A percentile compares a stretch with the other conserved stretches of the same genome.
Conservation (phyloP, 2,888 invertebrate species). For the Eupithecia dodoneata region DNA sequence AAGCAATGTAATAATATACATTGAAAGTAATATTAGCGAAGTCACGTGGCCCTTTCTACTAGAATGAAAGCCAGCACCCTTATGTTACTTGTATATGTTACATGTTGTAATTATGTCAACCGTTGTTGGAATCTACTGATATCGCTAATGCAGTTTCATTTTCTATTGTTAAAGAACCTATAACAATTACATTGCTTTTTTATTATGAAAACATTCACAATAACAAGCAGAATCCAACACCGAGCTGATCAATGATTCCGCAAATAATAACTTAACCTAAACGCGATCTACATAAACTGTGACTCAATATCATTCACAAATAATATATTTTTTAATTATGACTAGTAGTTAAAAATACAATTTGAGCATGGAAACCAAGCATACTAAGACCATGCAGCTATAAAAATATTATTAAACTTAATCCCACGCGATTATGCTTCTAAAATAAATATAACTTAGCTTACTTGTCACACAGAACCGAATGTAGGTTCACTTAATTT, state of each 20-base stretch:
- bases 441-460: slow-evolving; percentile 78
- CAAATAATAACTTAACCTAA: slow-evolving; percentile 65
- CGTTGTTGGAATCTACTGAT: slow-evolving; percentile 48
- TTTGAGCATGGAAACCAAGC: slow-evolving; percentile 83
- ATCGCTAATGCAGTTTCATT: slow-evolving; percentile 33
- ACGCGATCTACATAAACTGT: slow-evolving; percentile 50
- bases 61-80: slow-evolving; percentile 71
- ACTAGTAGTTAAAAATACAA: slow-evolving; percentile 80
- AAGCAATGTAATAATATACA: slow-evolving; percentile 62
- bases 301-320: slow-evolving; percentile 62
- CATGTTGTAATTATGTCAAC: slow-evolving; percentile 28
- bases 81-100: slow-evolving; percentile 50
- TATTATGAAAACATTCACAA: slow-evolving; percentile 25
- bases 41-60: slow-evolving; percentile 60
- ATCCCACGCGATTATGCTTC: slow-evolving; percentile 52
- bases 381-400: slow-evolving; percentile 80
- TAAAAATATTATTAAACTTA: slow-evolving; percentile 77
- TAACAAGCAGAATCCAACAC: slow-evolving; percentile 36
- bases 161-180: slow-evolving; percentile 31
- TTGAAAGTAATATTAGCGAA: slow-evolving; percentile 56
- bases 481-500: background rate
- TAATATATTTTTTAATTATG: slow-evolving; percentile 70
- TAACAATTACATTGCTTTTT: slow-evolving; percentile 34
- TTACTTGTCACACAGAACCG: slow-evolving; percentile 62
- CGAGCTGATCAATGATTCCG: slow-evolving; percentile 41